Percentiles rank a stretch among this genome's conserved stretches.
These are phyloP conservation scores for Chloroclystis v-ata DNA, from an alignment of 2,888 invertebrate genomes.

Conservation along the genomic window DNA sequence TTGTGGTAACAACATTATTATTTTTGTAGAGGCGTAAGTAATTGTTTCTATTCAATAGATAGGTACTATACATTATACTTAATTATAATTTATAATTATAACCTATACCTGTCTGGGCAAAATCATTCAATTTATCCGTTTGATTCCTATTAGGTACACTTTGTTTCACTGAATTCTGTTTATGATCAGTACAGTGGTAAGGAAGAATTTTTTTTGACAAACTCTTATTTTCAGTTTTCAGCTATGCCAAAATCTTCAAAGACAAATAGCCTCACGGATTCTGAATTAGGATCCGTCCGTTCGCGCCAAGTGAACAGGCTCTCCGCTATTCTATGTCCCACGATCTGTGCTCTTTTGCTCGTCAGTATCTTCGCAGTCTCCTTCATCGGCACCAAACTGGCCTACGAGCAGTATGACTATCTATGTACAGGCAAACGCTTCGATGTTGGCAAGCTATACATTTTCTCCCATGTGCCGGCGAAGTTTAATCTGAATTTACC, in stretches of 20 bases:
- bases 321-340: conserved; percentile 59
- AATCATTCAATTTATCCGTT: no score
- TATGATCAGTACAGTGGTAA: no score
- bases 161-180: no score
- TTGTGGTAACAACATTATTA: no score
- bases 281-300: conserved; percentile 48
- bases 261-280: conserved; percentile 45
- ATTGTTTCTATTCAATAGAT: no score
- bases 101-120: no score
- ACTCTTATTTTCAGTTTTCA: conserved; percentile 28
- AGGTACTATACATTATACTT: no score
- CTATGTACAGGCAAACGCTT: conserved; percentile 47
- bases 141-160: no score
- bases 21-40: no score
- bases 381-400: conserved; percentile 53
- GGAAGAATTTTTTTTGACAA: no score
- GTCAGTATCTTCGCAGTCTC: conserved; percentile 49
- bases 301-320: conserved; percentile 43
- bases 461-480: conserved; percentile 32
- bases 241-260: conserved; percentile 52
- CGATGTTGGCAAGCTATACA: conserved; percentile 48
- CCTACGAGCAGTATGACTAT: conserved; percentile 57
- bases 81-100: no score
- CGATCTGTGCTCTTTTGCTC: conserved; percentile 55
- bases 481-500: neutral